Base-by-base conservation (phyloP, 2,888 invertebrate genomes). In the Litoditis marina region DNA sequence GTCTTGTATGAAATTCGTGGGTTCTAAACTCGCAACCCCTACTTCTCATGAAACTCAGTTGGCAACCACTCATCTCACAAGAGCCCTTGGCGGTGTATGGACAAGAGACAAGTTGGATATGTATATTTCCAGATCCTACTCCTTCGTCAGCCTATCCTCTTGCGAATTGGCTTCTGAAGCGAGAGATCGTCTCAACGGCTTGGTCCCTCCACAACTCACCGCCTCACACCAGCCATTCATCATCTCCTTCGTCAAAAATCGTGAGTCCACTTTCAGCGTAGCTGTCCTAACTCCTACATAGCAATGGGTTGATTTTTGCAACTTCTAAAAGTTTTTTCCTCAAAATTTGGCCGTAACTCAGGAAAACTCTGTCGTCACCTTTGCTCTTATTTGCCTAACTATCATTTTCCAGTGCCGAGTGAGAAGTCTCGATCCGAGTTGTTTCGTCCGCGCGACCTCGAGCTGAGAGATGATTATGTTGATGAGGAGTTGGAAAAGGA, bases 151-250 rank as follows among this genome's bases (percentile, higher is more conserved):
- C 30, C 74, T 72, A 28, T 60, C 71, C 2, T 53, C 65, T 1
- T 47, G 62, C 5, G 73, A 76, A 42, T 5, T 27, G n/a, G 65
- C 73, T 4, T 28, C 39, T n/a, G 27, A 25, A n/a, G 69, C 71
- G 5, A 55, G 59, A 32, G 60, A 60, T 0, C 66, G 72, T 27
- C 57, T 77, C 30, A 66, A 78, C 34, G 76, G 76, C 1, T 63
- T 69, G 16, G 65, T 71, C 11, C 70, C 62, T 46, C 51, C 55
- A 0, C 1, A 11, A 7, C 63, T 76, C 3, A 65, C 61, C 46
- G 63, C 32, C 8, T 73, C 73, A 5, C 76, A 76, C 58, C 73
- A 70, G 25, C 76, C 76, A 2, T 76, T 76, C 61, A 52, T 73
- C 22, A 73, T 73, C 39, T 65, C 68, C 13, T 76, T 56, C 50